Percentiles rank a stretch among this genome's conserved stretches.
Conservation (phyloP, 2,888 invertebrate genomes). For the Melanchra persicariae region DNA sequence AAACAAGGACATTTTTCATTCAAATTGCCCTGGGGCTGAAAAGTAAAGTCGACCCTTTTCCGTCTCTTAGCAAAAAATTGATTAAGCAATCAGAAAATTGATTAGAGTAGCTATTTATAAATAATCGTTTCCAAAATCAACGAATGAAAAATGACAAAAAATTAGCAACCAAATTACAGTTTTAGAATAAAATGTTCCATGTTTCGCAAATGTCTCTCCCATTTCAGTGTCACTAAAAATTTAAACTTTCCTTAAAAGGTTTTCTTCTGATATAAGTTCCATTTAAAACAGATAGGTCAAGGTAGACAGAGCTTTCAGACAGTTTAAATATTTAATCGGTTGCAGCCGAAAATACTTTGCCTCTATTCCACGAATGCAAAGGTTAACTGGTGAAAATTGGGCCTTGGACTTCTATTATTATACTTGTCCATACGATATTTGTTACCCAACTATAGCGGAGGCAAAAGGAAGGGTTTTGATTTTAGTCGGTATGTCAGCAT, state of each 20-base stretch:
- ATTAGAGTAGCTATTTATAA: too few species aligned
- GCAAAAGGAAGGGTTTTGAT: not conserved
- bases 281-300: not conserved
- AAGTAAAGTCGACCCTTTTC: not conserved
- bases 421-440: not conserved
- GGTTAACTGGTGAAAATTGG: conserved; percentile 1
- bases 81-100: not conserved
- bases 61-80: too few species aligned
- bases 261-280: not conserved
- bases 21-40: not conserved
- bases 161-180: not conserved
- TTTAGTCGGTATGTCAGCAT: too few species aligned
- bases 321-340: conserved; percentile 35
- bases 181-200: too few species aligned
- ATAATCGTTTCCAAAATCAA: too few species aligned
- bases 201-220: not conserved
- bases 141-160: not conserved
- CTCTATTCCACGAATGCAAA: conserved; percentile 5
- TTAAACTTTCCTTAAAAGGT: not conserved
- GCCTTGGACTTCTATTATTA: not conserved
- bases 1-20: conserved; percentile 12
- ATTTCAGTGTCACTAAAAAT: not conserved
- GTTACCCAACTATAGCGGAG: not conserved
- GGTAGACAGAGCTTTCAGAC: not conserved
- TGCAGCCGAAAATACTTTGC: conserved; percentile 24